Conservation (phyloP, 2,113 vertebrate species). For the Serilophus lunatus region DNA sequence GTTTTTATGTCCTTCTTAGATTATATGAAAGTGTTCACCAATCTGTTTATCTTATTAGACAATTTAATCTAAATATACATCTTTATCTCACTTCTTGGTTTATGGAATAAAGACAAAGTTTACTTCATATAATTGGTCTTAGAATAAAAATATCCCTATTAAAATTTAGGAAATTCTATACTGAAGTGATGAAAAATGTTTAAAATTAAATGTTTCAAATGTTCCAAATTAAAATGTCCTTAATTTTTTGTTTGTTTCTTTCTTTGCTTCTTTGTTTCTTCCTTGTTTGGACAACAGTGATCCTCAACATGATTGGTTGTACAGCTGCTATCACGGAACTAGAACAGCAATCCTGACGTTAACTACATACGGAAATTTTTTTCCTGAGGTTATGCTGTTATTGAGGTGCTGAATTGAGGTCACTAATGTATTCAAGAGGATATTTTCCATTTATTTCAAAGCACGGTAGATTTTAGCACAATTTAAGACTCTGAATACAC, state of each 20-base stretch:
- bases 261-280: neutral
- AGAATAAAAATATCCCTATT: neutral
- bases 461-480: neutral
- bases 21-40: neutral
- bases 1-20: neutral
- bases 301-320: neutral
- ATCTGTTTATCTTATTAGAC: neutral
- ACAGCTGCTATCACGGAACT: neutral
- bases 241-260: no score
- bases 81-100: neutral
- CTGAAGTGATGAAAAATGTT: neutral
- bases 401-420: neutral
- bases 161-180: neutral
- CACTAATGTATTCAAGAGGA: neutral
- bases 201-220: neutral
- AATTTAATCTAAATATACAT: neutral
- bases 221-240: neutral
- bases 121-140: neutral
- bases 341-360: neutral
- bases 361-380: neutral
- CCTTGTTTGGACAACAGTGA: neutral
- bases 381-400: neutral
- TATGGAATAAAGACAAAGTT: neutral
- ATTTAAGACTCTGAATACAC: neutral
- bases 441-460: slow-evolving; percentile 6